Conservation (phyloP, 2,888 invertebrate species). For the Limnephilus lunatus region DNA sequence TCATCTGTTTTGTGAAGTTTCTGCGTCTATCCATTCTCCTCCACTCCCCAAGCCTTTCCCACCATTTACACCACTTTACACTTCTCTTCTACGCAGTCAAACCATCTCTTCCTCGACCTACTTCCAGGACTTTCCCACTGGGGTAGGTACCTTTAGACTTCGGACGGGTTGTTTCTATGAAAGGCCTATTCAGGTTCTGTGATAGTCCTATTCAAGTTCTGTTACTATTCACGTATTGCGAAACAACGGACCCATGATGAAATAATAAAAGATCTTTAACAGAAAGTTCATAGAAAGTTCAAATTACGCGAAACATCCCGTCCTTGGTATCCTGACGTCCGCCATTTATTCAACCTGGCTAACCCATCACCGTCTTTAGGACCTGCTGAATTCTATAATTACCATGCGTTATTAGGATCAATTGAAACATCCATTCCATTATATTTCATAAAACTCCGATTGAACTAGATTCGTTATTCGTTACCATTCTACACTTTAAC, state of each 20-base stretch:
- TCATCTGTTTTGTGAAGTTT: not conserved
- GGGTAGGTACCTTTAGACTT: too few species aligned
- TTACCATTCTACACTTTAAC: not conserved
- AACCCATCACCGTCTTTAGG: not conserved
- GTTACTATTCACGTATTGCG: too few species aligned
- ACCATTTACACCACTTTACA: not conserved
- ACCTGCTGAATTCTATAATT: not conserved
- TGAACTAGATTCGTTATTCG: slow-evolving; percentile 7
- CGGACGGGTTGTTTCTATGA: too few species aligned
- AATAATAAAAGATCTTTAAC: too few species aligned
- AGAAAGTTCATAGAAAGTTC: too few species aligned
- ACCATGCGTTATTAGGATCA: not conserved
- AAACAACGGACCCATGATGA: too few species aligned
- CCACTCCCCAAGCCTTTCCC: too few species aligned
- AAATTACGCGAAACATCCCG: too few species aligned
- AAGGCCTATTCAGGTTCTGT: too few species aligned
- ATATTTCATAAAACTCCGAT: not conserved
- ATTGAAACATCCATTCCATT: not conserved
- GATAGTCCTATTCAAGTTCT: too few species aligned
- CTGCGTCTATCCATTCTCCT: not conserved
- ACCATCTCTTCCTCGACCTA: not conserved
- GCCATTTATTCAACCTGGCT: not conserved
- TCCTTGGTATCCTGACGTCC: not conserved
- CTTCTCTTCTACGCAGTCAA: not conserved
- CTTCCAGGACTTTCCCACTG: not conserved